Conservation (phyloP, 2,888 invertebrate genomes). For the Mellilla xanthometata region DNA sequence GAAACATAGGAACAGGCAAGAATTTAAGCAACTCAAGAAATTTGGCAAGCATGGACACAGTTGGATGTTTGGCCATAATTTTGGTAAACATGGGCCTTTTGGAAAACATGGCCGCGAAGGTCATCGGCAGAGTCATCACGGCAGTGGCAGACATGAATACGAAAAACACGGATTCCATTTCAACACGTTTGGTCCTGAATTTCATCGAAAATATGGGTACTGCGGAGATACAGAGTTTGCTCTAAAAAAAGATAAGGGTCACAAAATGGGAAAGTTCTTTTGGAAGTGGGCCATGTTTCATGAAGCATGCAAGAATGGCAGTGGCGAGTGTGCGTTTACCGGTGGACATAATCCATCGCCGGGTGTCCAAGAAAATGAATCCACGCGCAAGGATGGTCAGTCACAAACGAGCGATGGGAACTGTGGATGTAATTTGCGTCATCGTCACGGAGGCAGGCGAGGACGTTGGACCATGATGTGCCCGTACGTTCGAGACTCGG, state of each 20-base stretch:
- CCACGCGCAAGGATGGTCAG: conserved; percentile 1
- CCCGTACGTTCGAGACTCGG: too few species aligned
- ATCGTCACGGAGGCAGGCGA: conserved; percentile 22
- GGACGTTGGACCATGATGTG: conserved; percentile 1
- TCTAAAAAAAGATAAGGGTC: conserved; percentile 17
- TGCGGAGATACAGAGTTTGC: conserved; percentile 4
- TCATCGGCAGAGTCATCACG: conserved; percentile 18
- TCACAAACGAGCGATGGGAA: conserved; percentile 15
- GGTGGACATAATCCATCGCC: conserved; percentile 24
- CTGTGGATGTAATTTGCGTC: conserved; percentile 9
- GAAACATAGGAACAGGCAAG: conserved; percentile 18
- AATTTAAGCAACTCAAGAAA: conserved; percentile 10
- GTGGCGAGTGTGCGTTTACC: conserved; percentile 16
- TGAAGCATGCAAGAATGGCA: conserved; percentile 27
- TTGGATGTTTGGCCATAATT: too few species aligned
- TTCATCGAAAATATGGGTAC: conserved; percentile 9
- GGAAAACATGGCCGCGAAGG: conserved; percentile 12
- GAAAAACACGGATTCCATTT: conserved; percentile 9
- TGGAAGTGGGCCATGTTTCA: conserved; percentile 24
- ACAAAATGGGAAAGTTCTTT: conserved; percentile 28
- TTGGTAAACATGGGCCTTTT: conserved; percentile 28
- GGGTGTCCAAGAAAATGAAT: background rate
- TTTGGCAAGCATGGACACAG: too few species aligned
- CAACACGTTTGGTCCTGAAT: conserved; percentile 6
- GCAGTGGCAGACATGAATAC: conserved; percentile 20